Percentiles rank a stretch among this genome's conserved stretches.
These are phyloP conservation scores for Xiphophorus couchianus DNA, from an alignment of 2,113 vertebrate species.

Conservation along the genomic window DNA sequence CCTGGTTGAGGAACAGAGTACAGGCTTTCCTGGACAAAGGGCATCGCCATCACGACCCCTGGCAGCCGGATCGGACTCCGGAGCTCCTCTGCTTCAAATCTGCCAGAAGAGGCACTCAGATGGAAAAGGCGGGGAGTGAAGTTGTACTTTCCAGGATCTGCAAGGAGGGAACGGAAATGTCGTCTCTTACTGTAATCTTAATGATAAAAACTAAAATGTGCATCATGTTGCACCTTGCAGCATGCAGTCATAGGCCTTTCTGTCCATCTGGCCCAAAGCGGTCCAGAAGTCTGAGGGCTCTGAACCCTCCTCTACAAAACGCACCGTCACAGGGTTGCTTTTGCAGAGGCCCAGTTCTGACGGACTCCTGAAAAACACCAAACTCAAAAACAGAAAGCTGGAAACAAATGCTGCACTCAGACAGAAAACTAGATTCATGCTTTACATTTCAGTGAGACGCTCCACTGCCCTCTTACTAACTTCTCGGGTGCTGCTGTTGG, in stretches of 20 bases:
- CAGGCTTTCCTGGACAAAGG: constrained; percentile 80
- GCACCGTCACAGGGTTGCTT: constrained; percentile 54
- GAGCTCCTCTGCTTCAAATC: constrained; percentile 72
- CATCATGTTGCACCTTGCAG: constrained; percentile 75
- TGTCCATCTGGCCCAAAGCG: constrained; percentile 77
- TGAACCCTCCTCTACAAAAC: constrained; percentile 78
- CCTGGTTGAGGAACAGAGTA: constrained; percentile 77
- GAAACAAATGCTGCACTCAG: not conserved
- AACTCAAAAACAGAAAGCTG: not conserved
- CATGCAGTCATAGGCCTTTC: constrained; percentile 85
- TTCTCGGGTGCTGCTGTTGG: constrained; percentile 67
- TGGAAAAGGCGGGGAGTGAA: constrained; percentile 83
- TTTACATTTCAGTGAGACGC: constrained; percentile 75
- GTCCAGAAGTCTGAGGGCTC: constrained; percentile 82
- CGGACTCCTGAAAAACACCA: constrained; percentile 67
- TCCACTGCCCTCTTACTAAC: constrained; percentile 73
- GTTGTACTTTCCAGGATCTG: constrained; percentile 83
- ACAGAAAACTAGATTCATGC: not conserved
- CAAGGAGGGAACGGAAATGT: not conserved
- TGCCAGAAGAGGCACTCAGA: constrained; percentile 72
- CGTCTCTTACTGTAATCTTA: not conserved
- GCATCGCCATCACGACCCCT: constrained; percentile 74
- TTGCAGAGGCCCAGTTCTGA: constrained; percentile 73
- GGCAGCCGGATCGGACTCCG: constrained; percentile 60
- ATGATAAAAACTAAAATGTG: not conserved